Conservation (phyloP, 2,797 vertebrate species). For the Tokudaia muenninki region DNA sequence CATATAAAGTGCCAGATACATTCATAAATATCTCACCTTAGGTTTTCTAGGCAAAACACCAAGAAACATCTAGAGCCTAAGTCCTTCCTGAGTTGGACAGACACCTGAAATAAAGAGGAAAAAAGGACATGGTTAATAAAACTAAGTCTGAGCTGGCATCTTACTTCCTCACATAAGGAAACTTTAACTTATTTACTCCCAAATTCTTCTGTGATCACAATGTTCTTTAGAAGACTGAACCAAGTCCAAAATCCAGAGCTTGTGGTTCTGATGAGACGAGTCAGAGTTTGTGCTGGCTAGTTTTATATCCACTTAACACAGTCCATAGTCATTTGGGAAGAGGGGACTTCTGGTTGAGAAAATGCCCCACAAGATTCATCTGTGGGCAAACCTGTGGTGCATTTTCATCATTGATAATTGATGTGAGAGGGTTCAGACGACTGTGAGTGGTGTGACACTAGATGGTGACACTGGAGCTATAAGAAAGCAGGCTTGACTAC, state of each 20-base stretch:
- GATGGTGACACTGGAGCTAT: neutral
- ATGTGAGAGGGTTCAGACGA: too few relatives aligned
- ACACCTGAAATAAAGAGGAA: conserved; percentile 46
- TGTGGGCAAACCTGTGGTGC: neutral
- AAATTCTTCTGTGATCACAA: conserved; percentile 15
- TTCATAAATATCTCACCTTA: conserved; percentile 63
- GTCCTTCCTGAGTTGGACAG: conserved; percentile 42
- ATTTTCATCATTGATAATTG: neutral
- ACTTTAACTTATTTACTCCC: neutral
- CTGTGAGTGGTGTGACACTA: neutral
- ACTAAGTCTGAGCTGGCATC: conserved; percentile 13
- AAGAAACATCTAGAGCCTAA: conserved; percentile 56
- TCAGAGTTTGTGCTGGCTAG: neutral
- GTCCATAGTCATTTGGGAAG: neutral
- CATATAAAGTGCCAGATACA: conserved; percentile 8
- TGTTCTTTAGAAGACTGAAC: conserved; percentile 26
- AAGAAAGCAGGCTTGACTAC: neutral
- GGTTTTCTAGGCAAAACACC: conserved; percentile 56
- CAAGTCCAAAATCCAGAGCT: conserved; percentile 45
- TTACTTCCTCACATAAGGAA: conserved; percentile 39
- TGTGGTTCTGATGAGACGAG: neutral
- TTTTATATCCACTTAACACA: neutral
- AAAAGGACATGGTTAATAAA: conserved; percentile 24
- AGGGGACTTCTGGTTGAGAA: neutral
- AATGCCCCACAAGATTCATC: neutral